Conservation (phyloP, 2,113 vertebrate genomes). For the Thalassoma bifasciatum region DNA sequence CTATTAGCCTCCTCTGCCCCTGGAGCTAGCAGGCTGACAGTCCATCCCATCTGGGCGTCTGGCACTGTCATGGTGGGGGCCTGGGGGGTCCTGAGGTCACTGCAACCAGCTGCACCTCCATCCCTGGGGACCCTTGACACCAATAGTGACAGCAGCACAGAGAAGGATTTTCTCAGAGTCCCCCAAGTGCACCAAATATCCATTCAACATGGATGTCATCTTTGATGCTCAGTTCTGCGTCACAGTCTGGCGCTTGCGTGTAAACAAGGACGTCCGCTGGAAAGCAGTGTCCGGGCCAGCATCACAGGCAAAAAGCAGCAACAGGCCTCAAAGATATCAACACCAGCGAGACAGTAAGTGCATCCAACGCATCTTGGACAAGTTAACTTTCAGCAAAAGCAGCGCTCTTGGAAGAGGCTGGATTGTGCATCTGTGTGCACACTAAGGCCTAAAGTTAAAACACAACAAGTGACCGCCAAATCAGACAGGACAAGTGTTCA, state of each 20-base stretch:
- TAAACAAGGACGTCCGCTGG: conserved; percentile 66
- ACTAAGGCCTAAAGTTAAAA: conserved; percentile 49
- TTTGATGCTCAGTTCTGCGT: conserved; percentile 60
- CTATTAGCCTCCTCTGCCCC: conserved; percentile 63
- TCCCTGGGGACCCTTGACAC: conserved; percentile 59
- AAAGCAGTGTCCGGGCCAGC: conserved; percentile 33
- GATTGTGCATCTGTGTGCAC: conserved; percentile 6
- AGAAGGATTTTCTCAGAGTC: conserved; percentile 39
- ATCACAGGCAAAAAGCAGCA: conserved; percentile 3
- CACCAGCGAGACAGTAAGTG: conserved; percentile 6
- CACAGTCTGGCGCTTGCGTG: conserved; percentile 50
- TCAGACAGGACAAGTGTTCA: not conserved
- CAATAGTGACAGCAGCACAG: conserved; percentile 50
- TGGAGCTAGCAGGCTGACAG: conserved; percentile 69
- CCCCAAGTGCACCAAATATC: conserved; percentile 17
- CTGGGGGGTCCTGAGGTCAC: conserved; percentile 67
- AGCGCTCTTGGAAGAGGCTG: not conserved
- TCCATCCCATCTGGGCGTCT: conserved; percentile 76
- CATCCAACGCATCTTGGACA: conserved; percentile 22
- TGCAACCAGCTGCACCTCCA: conserved; percentile 76
- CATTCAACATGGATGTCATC: conserved; percentile 49
- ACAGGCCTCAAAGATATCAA: conserved; percentile 11
- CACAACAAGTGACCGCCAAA: conserved; percentile 36
- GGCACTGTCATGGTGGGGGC: conserved; percentile 45
- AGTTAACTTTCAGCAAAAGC: conserved; percentile 7